These are phyloP conservation scores for Eilema griseolum DNA, from an alignment of 2,888 invertebrate genomes.

Conservation along the genomic window DNA sequence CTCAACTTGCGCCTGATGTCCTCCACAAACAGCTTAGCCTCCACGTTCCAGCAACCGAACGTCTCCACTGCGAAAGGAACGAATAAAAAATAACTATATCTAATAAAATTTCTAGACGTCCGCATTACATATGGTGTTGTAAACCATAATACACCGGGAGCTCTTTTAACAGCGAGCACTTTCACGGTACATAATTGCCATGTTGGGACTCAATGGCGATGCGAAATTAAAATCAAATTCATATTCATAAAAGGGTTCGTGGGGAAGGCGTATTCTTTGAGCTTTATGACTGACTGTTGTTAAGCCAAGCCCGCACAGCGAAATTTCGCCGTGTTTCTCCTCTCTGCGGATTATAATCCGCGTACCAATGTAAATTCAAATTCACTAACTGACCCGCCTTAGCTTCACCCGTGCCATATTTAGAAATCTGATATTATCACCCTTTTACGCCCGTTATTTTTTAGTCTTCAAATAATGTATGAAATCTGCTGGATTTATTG, in stretches of 20 bases:
- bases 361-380: no score
- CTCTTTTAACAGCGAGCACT: neutral
- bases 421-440: no score
- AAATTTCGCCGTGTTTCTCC: neutral
- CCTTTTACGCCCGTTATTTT: no score
- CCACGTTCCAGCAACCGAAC: no score
- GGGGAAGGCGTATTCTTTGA: neutral
- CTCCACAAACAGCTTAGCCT: no score
- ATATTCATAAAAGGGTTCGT: slow-evolving; percentile 6
- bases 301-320: neutral
- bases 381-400: no score
- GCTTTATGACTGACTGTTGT: neutral
- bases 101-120: neutral
- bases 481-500: no score
- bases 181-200: neutral
- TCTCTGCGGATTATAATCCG: neutral
- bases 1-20: no score
- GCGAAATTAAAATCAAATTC: slow-evolving; percentile 1
- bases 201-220: neutral
- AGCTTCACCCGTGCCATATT: no score
- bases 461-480: no score
- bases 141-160: neutral
- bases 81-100: neutral
- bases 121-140: neutral
- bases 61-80: no score